Percentiles rank a stretch among this genome's conserved stretches.
Evolutionary conservation across 2,113 vertebrate species (phyloP).

Genomic region (Petroica traversi): DNA sequence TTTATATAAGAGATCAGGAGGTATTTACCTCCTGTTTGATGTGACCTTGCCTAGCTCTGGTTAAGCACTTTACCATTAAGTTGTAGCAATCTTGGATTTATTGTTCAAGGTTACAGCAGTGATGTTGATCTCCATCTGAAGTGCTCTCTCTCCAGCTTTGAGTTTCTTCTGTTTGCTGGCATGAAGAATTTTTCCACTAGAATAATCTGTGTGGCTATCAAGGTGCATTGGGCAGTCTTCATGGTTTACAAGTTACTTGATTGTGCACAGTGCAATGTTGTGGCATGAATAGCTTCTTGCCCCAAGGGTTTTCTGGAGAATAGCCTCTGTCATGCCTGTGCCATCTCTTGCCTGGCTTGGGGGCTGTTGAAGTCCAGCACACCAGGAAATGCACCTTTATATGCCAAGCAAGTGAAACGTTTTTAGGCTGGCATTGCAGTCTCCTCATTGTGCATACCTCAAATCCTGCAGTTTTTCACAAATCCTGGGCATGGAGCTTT

Average conservation of each 20-base stretch:
- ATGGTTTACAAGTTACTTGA: not conserved
- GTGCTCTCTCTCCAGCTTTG: not conserved
- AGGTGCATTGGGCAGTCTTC: not conserved
- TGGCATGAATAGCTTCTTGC: not conserved
- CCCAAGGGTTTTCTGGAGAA: not conserved
- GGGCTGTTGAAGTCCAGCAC: not conserved
- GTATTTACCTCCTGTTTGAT: not conserved
- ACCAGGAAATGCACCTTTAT: not conserved
- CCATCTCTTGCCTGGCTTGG: not conserved
- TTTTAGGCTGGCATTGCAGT: not conserved
- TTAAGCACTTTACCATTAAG: constrained; percentile 13
- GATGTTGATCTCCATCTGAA: not conserved
- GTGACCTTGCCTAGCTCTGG: not conserved
- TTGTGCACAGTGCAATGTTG: not conserved
- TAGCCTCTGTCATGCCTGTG: not conserved
- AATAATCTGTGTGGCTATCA: not conserved
- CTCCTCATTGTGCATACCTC: not conserved
- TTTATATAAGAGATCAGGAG: not conserved
- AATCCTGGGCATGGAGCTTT: not conserved
- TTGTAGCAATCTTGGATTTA: not conserved
- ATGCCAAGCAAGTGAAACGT: not conserved
- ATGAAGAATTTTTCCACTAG: not conserved
- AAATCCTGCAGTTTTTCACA: not conserved
- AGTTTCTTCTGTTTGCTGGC: not conserved
- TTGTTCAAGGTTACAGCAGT: not conserved